Base-by-base conservation (phyloP, 2,888 invertebrate genomes). In the Pammene aurita region DNA sequence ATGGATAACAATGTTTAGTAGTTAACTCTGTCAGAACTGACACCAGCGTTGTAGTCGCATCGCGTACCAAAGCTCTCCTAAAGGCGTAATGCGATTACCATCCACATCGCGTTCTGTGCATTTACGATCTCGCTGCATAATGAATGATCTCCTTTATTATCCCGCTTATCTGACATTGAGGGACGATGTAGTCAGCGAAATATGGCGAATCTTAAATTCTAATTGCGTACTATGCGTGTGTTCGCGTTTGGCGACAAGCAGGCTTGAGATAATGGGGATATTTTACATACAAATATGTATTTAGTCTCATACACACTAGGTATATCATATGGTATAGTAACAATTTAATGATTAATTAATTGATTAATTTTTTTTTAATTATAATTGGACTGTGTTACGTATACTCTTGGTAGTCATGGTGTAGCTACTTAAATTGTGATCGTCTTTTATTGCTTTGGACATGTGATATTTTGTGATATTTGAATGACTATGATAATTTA, bases 91-190 rank as follows among this genome's bases (percentile, higher is more conserved):
- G 48, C 35, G 60, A 60, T 60, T 48, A 60, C 60, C 48, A 60
- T 48, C 58, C 60, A 60, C 60, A 11, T 14, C 60, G 60, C 60
- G 46, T 46, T 16, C 35, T 7, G 26, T 48, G 60, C 60, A 35
- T 48, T 60, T 60, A 60, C 60, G 60, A 60, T 44, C 60, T 16
- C 41, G 41, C 41, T 48, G 46, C 46, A 60, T 60, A 60, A 60
- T 60, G 60, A 60, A 60, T 60, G 46, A 10, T 16, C 35, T 35
- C 7, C 34, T 48, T 60, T 60, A 60, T 48, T 60, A 60, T 48
- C 60, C 60, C 14, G 48, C 46, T 60, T 48, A 48, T 48, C 46
- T 16, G 60, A 60, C 60, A 48, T 60, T 48, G 60, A 35, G 46
- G 48, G 60, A 13, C 14, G 44, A 26, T 58, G 58, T 54, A 54